Evolutionary conservation across 2,888 invertebrate genomes (phyloP).

Genomic region (Stenodera caucasica): DNA sequence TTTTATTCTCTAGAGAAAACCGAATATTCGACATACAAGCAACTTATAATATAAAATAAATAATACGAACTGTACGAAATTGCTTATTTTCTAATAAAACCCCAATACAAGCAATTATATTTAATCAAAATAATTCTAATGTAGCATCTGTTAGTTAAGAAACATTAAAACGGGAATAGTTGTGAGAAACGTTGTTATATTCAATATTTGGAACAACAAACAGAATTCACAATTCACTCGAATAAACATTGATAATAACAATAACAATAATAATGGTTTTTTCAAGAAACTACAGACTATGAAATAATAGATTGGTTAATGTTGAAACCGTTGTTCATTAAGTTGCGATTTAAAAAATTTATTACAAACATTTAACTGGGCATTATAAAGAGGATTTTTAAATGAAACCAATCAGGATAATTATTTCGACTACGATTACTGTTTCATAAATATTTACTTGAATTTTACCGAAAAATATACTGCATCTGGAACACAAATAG

Average conservation of each 20-base stretch:
- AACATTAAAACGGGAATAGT: neutral
- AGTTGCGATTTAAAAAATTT: neutral
- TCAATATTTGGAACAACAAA: too few species aligned
- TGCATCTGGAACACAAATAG: too few species aligned
- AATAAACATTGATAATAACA: too few species aligned
- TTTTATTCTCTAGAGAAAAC: neutral
- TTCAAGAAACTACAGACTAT: too few species aligned
- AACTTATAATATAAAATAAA: neutral
- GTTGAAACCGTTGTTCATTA: neutral
- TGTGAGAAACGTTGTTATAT: too few species aligned
- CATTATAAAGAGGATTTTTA: neutral
- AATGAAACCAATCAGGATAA: conserved; percentile 1
- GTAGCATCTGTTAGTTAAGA: neutral
- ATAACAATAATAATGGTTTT: too few species aligned
- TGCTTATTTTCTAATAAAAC: neutral
- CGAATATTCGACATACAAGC: neutral
- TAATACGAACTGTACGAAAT: neutral
- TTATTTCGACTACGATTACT: neutral
- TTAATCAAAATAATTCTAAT: neutral
- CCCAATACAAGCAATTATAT: neutral
- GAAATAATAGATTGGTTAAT: neutral
- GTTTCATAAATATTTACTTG: too few species aligned
- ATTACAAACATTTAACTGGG: neutral
- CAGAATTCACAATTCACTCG: too few species aligned
- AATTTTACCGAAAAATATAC: too few species aligned